Base-by-base conservation (phyloP, 2,113 vertebrate genomes). In the Columbina picui region DNA sequence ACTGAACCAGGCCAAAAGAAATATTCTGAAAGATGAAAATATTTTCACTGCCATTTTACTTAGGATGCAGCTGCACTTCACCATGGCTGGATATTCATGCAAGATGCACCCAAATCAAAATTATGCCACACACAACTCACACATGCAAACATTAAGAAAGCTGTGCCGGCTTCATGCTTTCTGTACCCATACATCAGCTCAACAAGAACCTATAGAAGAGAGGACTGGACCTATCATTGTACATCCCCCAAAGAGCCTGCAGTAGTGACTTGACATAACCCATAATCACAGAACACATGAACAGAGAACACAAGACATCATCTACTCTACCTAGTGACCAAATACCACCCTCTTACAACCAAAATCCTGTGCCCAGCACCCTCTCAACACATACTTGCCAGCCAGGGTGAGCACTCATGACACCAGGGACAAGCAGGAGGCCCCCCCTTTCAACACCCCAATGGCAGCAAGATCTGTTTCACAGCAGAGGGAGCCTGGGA, bases 1-100 rank as follows among this genome's bases (percentile, higher is more conserved):
- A 63, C 68, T 68, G 64, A 89, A 76, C 23, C 60, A 91, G 43
- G 80, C 94, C 91, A 94, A 95, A 95, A 95, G 80, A 95, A 95
- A 94, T 91, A 95, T 10, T 84, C 70, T 43, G 82, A 91, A 92
- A 87, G 74, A 95, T 55, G 29, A 93, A 93, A 96, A 95, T 84
- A 95, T 93, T 96, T 96, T 95, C 84, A 76, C 63, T 93, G 70
- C 53, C 0, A 0, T 83, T 89, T 96, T 75, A 84, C 77, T 95
- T 53, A 59, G 63, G 45, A 68, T 9, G 10, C 77, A 87, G 78
- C n/a, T 57, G 39, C 39, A 27, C 45, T 85, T 90, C 18, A 4
- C 49, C 78, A n/a, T 8, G 15, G 60, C 69, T 59, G 52, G 43
- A 19, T 76, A 68, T 1, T 39, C 82, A 81, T 3, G 4, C 38